phyloP scores from a whole-genome alignment of 2,888 invertebrate genomes.

The Lithophane ornitopus region DNA sequence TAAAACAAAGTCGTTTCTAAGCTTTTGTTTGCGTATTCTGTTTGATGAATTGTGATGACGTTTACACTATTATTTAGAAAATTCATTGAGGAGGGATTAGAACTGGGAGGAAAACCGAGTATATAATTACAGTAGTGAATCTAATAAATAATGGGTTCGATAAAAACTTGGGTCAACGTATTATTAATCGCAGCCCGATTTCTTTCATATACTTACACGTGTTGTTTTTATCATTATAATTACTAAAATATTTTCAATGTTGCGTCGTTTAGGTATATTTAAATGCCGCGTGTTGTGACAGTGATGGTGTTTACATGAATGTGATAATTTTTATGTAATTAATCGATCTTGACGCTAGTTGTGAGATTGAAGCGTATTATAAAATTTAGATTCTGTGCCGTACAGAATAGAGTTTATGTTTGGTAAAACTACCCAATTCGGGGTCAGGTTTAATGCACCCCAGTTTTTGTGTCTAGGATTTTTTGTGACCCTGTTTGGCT shows the following conservation, averaged over 20 bases:
- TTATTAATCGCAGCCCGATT: not conserved
- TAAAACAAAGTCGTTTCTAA: not conserved
- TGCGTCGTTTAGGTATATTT: not conserved
- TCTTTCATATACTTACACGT: not conserved
- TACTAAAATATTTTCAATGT: not conserved
- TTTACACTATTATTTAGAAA: not conserved
- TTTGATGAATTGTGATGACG: slow-evolving; percentile 8
- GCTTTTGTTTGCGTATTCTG: not conserved
- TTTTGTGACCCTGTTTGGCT: slow-evolving; percentile 34
- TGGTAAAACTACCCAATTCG: not conserved
- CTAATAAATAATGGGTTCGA: not conserved
- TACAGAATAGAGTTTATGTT: slow-evolving; percentile 17
- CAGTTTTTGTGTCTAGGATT: slow-evolving; percentile 29
- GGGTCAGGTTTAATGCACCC: slow-evolving; percentile 9
- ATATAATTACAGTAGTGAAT: no score
- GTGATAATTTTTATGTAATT: slow-evolving; percentile 8
- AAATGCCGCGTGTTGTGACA: slow-evolving; percentile 9
- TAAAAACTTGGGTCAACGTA: not conserved
- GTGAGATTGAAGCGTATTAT: not conserved
- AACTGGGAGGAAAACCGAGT: not conserved
- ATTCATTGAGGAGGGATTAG: not conserved
- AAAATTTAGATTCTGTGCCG: not conserved
- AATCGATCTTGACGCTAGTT: not conserved
- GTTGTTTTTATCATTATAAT: slow-evolving; percentile 2
- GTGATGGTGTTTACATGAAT: slow-evolving; percentile 21